Percentiles rank a stretch among this genome's conserved stretches.
phyloP scores from a whole-genome alignment of 2,797 vertebrate genomes.

The Sebastolobus altivelis region DNA sequence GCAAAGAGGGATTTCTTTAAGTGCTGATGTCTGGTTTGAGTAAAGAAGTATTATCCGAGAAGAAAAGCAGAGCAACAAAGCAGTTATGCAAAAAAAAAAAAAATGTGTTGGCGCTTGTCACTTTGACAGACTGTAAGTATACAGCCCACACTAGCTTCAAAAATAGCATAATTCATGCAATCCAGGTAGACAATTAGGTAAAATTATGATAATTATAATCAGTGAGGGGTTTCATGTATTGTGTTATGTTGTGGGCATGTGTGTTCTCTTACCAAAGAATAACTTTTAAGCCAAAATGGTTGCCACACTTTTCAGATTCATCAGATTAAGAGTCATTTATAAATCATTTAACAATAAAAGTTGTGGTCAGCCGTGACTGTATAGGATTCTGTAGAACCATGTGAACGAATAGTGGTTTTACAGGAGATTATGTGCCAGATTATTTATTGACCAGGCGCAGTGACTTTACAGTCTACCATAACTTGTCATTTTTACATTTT shows the following conservation, averaged over 20 bases:
- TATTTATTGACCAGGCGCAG: background rate
- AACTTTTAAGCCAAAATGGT: slow-evolving; percentile 39
- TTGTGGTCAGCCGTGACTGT: background rate
- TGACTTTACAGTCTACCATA: background rate
- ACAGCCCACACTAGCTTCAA: slow-evolving; percentile 70
- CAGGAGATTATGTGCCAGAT: background rate
- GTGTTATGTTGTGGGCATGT: slow-evolving; percentile 38
- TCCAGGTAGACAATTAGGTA: slow-evolving; percentile 69
- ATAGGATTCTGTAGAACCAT: background rate
- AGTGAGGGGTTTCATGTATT: slow-evolving; percentile 47
- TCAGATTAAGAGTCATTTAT: background rate
- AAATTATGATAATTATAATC: slow-evolving; percentile 80
- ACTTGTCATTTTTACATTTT: background rate
- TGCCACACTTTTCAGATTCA: background rate
- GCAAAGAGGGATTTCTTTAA: slow-evolving; percentile 36
- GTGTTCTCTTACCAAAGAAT: slow-evolving; percentile 27
- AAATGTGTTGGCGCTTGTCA: slow-evolving; percentile 52
- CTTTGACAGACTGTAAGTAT: slow-evolving; percentile 72
- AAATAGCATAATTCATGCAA: slow-evolving; percentile 76
- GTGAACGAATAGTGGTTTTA: background rate
- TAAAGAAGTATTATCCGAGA: slow-evolving; percentile 36
- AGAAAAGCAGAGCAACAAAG: slow-evolving; percentile 31
- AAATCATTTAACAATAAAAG: background rate
- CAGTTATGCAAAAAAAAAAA: background rate
- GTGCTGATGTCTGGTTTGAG: slow-evolving; percentile 25